Base-by-base conservation (phyloP, 1,140 invertebrate species). In the Sinella curviseta region DNA sequence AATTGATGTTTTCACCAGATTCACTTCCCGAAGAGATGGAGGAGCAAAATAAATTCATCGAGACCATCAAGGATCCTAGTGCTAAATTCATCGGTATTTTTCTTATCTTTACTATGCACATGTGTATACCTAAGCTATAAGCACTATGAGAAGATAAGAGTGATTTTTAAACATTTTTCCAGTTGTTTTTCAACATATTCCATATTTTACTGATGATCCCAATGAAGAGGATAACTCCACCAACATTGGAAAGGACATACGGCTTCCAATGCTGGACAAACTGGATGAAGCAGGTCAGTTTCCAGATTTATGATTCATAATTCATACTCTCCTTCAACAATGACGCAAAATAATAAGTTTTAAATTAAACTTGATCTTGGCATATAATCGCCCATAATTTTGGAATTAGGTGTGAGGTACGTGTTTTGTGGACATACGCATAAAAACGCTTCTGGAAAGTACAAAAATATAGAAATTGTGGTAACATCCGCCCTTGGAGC, bases 401-500 rank as follows among this genome's bases (percentile, higher is more conserved):
- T 84, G 70, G 76, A 83, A 55, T 85, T 87, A 60, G 55, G 55
- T 17, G 86, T 90, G 14, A 78, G 85, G n/a, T 85, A 87, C 76
- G 86, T 90, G 35, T 91, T 91, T 85, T 88, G 88, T 84, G 90
- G 90, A 0, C 90, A 90, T 86, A 89, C 87, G 54, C 90, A 90
- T 83, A 82, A 85, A 34, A 90, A 90, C 83, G 87, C 84, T 30
- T 87, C 87, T 28, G 88, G 89, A 20, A 84, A 83, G 17, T 88
- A 88, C 82, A 86, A 88, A 74, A 82, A 87, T 55, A 75, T 90
- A 77, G 87, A 90, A 84, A 77, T 87, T 36, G 86, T 90, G 3
- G 86, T 88, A 0, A 90, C 90, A 16, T 88, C 88, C 31, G 90
- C 90, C 4, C 85, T 90, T 76, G 90, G 90, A 24, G 86, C 82